Evolutionary conservation across 2,797 vertebrate genomes (phyloP), one percentile per base, ranked within the genome.

Genomic region (Zenarchopterus dispar): DNA sequence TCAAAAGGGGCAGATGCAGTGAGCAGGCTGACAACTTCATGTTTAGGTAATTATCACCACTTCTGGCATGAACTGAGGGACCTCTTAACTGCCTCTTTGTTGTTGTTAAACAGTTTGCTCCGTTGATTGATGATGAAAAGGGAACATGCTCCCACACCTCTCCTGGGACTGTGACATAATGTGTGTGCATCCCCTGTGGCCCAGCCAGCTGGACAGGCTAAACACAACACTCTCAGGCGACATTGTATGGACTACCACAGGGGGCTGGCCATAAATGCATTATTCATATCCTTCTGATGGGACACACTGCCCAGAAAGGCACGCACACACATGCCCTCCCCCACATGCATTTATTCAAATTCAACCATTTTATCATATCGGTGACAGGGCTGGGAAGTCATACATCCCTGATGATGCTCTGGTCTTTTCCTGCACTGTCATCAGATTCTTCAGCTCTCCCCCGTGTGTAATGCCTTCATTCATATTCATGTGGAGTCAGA

Each of bases 11-110:
- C 89, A 90, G 90, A 92, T 88, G 84, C 79, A 62, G 78, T 70
- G 86, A 60, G 69, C 60, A 52, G 62, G 58, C 78, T 86, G 88
- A 87, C 89, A 90, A 90, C 87, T 89, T 88, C 87, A 90, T 93
- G 90, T 90, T 90, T 88, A 73, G 90, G 86, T 91, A 91, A 92
- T 93, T 92, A 93, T 92, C 90, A 89, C 79, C 88, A 91, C 84
- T 90, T 84, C 83, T 87, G 88, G 85, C 86, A 82, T 73, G 87
- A 87, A 74, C 75, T 16, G 69, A 77, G 78, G 84, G 81, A 81
- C 84, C 84, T 87, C 84, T 88, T 84, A 82, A 80, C 78, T 57
- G 87, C 83, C 84, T 87, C 90, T 87, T 88, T 91, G 89, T 89
- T 82, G 84, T 72, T 86, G 89, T 92, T 92, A 92, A 92, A 92